Percentiles rank a stretch among this genome's conserved stretches.
These are phyloP conservation scores for Tineola bisselliella DNA, from an alignment of 2,888 invertebrate genomes.

Conservation along the genomic window DNA sequence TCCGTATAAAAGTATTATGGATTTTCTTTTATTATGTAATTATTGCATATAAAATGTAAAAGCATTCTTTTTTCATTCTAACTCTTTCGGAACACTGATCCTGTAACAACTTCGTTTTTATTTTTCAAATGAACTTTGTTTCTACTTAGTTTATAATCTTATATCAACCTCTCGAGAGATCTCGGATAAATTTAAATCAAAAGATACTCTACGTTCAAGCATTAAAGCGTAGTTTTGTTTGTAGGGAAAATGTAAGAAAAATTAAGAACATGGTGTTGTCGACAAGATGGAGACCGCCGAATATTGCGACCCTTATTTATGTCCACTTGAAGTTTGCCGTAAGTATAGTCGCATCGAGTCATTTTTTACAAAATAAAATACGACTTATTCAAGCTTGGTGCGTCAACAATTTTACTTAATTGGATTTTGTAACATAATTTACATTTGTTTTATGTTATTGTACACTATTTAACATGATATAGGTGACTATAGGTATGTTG, in stretches of 20 bases:
- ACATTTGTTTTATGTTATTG: background rate
- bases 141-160: slow-evolving; percentile 6
- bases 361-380: slow-evolving; percentile 35
- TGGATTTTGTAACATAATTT: slow-evolving; percentile 22
- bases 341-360: slow-evolving; percentile 41
- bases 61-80: slow-evolving; percentile 38
- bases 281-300: slow-evolving; percentile 53
- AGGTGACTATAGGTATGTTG: background rate
- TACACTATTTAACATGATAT: background rate
- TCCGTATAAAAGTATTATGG: no score
- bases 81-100: slow-evolving; percentile 51
- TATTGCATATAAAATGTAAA: no score
- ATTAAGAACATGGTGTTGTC: slow-evolving; percentile 40
- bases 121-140: slow-evolving; percentile 31
- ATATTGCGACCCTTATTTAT: slow-evolving; percentile 65
- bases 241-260: slow-evolving; percentile 20
- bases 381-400: slow-evolving; percentile 22
- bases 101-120: slow-evolving; percentile 36
- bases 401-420: slow-evolving; percentile 23
- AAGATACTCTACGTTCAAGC: background rate
- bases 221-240: background rate
- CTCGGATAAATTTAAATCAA: background rate
- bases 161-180: background rate
- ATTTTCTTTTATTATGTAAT: no score
- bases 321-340: slow-evolving; percentile 61